Conservation (phyloP, 2,888 invertebrate genomes). For the Ectemnius cavifrons region DNA sequence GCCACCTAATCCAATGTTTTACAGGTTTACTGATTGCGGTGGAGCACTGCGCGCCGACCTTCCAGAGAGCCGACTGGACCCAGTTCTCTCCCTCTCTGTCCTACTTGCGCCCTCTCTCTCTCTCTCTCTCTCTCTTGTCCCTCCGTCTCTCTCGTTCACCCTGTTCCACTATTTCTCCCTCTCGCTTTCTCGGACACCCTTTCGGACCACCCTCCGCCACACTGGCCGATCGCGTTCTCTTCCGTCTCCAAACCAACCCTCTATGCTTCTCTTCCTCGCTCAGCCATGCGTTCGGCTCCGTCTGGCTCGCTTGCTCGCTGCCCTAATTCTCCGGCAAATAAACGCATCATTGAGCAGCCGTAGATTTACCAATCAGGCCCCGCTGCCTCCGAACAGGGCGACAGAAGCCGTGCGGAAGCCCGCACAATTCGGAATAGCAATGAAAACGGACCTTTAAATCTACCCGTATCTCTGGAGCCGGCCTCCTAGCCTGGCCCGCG, state of each 20-base stretch:
- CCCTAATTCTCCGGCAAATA: slow-evolving; percentile 69
- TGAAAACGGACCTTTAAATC: slow-evolving; percentile 62
- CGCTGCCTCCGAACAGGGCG: slow-evolving; percentile 57
- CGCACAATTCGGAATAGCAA: slow-evolving; percentile 68
- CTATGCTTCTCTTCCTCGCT: slow-evolving; percentile 31
- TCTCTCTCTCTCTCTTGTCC: slow-evolving; percentile 3
- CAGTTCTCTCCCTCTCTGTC: slow-evolving; percentile 23
- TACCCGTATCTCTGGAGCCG: slow-evolving; percentile 41
- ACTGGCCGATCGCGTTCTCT: background rate
- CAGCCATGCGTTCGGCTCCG: slow-evolving; percentile 17
- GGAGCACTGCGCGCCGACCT: slow-evolving; percentile 47
- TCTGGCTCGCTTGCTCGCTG: slow-evolving; percentile 46
- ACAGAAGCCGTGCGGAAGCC: slow-evolving; percentile 67
- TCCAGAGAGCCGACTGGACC: slow-evolving; percentile 34
- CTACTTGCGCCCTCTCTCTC: background rate
- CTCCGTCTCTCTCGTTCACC: slow-evolving; percentile 27
- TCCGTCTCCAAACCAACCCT: slow-evolving; percentile 15
- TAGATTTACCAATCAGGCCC: slow-evolving; percentile 70
- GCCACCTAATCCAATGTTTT: slow-evolving; percentile 73
- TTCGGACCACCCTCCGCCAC: no score
- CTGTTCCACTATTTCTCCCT: background rate
- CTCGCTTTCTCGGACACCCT: slow-evolving; percentile 1
- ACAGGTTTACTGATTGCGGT: slow-evolving; percentile 73
- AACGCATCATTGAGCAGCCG: slow-evolving; percentile 70
- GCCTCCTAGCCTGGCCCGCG: background rate